phyloP scores from a whole-genome alignment of 2,113 vertebrate species.

The Ctenodactylus gundi region DNA sequence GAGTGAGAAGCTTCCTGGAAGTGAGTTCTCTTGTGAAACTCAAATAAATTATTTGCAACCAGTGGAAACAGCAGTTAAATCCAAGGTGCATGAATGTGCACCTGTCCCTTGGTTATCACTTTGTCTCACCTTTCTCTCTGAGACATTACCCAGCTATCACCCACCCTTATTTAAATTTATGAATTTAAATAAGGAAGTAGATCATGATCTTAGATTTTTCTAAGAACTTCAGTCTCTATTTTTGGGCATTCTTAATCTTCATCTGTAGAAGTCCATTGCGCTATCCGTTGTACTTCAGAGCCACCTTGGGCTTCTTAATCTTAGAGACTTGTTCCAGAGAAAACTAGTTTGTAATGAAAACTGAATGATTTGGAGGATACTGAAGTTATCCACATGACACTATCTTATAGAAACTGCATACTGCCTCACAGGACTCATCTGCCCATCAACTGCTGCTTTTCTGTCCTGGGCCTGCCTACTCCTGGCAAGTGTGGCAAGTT shows the following conservation, averaged over 20 bases:
- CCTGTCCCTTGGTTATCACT: not conserved
- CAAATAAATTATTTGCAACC: conserved; percentile 39
- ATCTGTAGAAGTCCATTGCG: too few relatives aligned
- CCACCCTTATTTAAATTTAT: too few relatives aligned
- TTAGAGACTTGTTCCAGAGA: not conserved
- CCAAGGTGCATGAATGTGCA: not conserved
- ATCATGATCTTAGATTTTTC: not conserved
- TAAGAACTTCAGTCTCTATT: not conserved
- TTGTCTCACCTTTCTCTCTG: not conserved
- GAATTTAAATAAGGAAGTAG: not conserved
- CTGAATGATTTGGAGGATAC: not conserved
- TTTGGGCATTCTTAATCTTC: too few relatives aligned
- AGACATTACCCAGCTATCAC: not conserved
- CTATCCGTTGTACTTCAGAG: too few relatives aligned
- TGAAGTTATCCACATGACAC: too few relatives aligned
- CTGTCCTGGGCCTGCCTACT: too few relatives aligned
- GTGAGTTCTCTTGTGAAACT: not conserved
- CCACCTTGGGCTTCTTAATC: not conserved
- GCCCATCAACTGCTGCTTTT: too few relatives aligned
- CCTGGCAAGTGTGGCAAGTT: too few relatives aligned
- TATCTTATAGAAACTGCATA: too few relatives aligned
- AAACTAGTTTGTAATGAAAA: not conserved
- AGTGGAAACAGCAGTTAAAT: not conserved
- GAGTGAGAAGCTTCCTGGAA: not conserved
- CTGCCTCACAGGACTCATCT: too few relatives aligned